A percentile compares a stretch with the other conserved stretches of the same genome.
These are phyloP conservation scores for Notamacropus eugenii DNA, from an alignment of 2,797 vertebrate genomes.

Conservation along the genomic window DNA sequence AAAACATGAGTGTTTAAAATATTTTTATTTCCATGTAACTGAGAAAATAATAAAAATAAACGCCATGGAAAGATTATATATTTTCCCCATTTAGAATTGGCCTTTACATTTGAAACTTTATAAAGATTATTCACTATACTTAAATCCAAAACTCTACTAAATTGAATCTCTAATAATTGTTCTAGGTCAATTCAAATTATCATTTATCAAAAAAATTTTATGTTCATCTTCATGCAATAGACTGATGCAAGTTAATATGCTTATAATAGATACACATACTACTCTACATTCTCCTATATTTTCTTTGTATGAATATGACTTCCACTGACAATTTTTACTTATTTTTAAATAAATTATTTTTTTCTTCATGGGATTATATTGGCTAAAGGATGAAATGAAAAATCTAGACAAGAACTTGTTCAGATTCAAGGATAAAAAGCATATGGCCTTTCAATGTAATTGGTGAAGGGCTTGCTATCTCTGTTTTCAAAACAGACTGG, in stretches of 20 bases:
- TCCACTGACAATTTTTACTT: neutral
- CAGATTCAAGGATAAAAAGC: neutral
- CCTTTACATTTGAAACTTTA: neutral
- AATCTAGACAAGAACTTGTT: neutral
- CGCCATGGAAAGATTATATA: neutral
- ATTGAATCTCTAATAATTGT: neutral
- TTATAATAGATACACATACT: neutral
- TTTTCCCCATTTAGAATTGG: neutral
- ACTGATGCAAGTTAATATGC: neutral
- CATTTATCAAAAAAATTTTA: neutral
- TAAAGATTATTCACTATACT: neutral
- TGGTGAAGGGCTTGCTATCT: neutral
- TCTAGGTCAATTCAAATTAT: neutral
- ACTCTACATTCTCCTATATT: neutral
- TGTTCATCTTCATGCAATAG: neutral
- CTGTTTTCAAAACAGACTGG: neutral
- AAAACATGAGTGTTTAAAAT: neutral
- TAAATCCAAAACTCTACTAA: neutral
- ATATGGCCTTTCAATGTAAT: neutral
- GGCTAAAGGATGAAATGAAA: neutral
- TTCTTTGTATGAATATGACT: neutral
- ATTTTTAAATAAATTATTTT: neutral
- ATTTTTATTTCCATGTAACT: neutral
- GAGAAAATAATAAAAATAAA: neutral
- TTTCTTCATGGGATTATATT: neutral